Percentiles rank a stretch among this genome's conserved stretches.
Evolutionary conservation across 2,113 vertebrate species (phyloP).

Genomic region (Trachemys scripta): DNA sequence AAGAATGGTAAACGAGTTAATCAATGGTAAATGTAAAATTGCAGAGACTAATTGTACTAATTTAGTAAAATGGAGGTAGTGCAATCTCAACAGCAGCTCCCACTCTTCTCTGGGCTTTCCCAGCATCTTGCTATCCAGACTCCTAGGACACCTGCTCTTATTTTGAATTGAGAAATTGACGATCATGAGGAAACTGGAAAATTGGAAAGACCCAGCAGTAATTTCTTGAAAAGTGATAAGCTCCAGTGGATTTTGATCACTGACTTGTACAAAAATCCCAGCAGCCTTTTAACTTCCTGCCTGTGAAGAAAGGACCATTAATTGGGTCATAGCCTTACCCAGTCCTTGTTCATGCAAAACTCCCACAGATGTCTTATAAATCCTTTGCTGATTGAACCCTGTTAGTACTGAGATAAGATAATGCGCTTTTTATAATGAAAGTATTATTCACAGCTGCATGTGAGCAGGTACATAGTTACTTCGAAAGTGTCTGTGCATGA

Average conservation of each 20-base stretch:
- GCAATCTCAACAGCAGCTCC: neutral
- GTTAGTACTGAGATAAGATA: neutral
- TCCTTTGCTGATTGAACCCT: neutral
- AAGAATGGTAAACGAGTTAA: neutral
- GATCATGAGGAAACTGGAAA: neutral
- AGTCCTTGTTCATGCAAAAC: neutral
- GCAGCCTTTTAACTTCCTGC: neutral
- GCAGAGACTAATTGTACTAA: neutral
- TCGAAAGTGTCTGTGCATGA: neutral
- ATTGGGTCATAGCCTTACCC: neutral
- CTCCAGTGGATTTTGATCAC: neutral
- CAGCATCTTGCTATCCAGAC: neutral
- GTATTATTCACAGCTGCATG: accelerated
- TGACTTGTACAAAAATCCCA: neutral
- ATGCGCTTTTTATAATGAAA: neutral
- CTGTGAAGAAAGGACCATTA: neutral
- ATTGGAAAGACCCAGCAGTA: neutral
- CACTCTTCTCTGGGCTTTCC: neutral
- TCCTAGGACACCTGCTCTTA: neutral
- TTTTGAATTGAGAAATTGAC: neutral
- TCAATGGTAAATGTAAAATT: accelerated
- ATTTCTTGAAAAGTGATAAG: neutral
- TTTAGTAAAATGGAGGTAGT: neutral
- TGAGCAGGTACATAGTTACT: accelerated
- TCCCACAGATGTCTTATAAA: neutral